Conservation (phyloP, 2,797 vertebrate species). For the Myripristis murdjan region DNA sequence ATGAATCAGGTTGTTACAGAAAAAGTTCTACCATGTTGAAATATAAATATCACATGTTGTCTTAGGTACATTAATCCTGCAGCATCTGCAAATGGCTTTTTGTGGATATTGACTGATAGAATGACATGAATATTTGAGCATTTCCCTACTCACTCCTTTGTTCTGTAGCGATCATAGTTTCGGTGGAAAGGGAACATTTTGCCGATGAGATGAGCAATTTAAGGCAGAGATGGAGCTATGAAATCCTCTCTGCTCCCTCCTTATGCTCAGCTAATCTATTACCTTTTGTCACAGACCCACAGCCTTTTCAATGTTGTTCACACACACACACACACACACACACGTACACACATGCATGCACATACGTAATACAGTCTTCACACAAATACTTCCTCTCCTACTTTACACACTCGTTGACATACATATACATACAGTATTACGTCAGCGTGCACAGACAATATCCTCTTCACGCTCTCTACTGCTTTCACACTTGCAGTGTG, state of each 20-base stretch:
- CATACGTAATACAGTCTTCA: slow-evolving; percentile 48
- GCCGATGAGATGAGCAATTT: slow-evolving; percentile 51
- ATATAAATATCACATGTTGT: slow-evolving; percentile 13
- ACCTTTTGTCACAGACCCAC: slow-evolving; percentile 71
- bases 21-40: slow-evolving; percentile 1
- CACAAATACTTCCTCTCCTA: slow-evolving; percentile 50
- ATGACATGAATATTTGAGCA: slow-evolving; percentile 9
- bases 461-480: slow-evolving; percentile 29
- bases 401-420: slow-evolving; percentile 61
- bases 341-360: slow-evolving; percentile 26
- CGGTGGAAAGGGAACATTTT: slow-evolving; percentile 24
- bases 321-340: slow-evolving; percentile 37
- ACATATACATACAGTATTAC: slow-evolving; percentile 18
- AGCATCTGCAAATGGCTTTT: slow-evolving; percentile 14
- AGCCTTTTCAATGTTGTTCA: slow-evolving; percentile 32
- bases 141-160: slow-evolving; percentile 1
- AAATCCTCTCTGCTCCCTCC: slow-evolving; percentile 64
- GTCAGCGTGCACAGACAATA: slow-evolving; percentile 47
- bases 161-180: slow-evolving; percentile 37
- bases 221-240: slow-evolving; percentile 54
- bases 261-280: slow-evolving; percentile 56
- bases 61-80: no score
- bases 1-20: background rate
- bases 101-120: background rate
- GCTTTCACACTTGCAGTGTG: background rate